Percentiles rank a stretch among this genome's conserved stretches.
phyloP scores from a whole-genome alignment of 2,113 vertebrate genomes.

The Triplophysa siluroides region DNA sequence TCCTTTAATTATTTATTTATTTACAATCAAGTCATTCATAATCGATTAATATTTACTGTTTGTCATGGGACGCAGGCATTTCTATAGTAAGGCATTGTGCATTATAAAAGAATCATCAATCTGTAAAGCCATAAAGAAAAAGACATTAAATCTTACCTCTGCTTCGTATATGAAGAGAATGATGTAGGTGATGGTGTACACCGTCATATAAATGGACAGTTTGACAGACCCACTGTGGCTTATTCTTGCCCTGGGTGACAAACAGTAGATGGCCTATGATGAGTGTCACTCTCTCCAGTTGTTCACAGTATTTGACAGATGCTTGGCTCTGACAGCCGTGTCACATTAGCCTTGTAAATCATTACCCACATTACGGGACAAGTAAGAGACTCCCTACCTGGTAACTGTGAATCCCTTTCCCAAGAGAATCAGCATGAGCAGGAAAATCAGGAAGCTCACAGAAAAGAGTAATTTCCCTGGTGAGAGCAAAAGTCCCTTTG shows the following conservation, averaged over 20 bases:
- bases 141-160: constrained; percentile 69
- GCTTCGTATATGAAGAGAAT: constrained; percentile 92
- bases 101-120: neutral
- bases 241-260: constrained; percentile 82
- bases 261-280: neutral
- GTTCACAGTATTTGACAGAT: neutral
- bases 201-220: constrained; percentile 91
- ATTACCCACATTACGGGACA: constrained; percentile 20
- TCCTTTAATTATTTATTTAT: no score
- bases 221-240: constrained; percentile 90
- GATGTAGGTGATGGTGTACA: constrained; percentile 89
- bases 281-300: neutral
- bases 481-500: constrained; percentile 53
- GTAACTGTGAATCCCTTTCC: constrained; percentile 95
- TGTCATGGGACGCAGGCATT: no score
- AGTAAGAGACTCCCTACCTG: constrained; percentile 66
- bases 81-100: no score
- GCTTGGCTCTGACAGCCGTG: neutral
- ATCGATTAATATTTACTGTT: no score
- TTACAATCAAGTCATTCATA: no score
- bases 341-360: constrained; percentile 14
- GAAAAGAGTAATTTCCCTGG: constrained; percentile 92
- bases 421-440: constrained; percentile 89
- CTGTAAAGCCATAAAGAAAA: neutral
- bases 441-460: constrained; percentile 89